Evolutionary conservation across 2,113 vertebrate genomes (phyloP), one percentile per base, ranked within the genome.

Genomic region (Ctenomys sociabilis): DNA sequence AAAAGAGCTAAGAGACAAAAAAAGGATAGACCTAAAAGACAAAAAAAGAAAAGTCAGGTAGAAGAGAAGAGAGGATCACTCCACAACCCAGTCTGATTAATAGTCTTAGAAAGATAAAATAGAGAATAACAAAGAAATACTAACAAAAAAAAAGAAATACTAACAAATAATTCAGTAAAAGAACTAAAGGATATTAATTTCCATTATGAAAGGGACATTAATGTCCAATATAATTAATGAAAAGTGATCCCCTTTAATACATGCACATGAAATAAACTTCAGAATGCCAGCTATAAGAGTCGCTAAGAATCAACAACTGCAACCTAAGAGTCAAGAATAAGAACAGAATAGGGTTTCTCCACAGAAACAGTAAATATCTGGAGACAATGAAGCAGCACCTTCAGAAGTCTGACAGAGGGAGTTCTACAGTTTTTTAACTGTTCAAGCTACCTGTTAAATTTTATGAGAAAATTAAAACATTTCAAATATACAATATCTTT

Each of bases 91-190:
- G 73, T 83, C 52, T 64, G 12, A 86, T 24, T 64, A 43, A 61
- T n/a, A 78, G 54, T 72, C 92, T 5, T 21, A 73, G 30, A 80
- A 95, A 92, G 70, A 82, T 3, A 84, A 87, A 92, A 40, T 10
- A 66, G 22, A 89, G 35, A 86, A 94, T 21, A 85, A 81, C 52
- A 80, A 83, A 37, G n/a, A 92, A 59, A 92, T 90, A 72, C 49
- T 88, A 77, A 49, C 87, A 90, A 70, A 87, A n/a, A n/a, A n/a
- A 80, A 83, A 37, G n/a, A 92, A 59, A 92, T 90, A 72, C 49
- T 88, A 77, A 49, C 87, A 90, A 70, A 87, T 90, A 84, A 85
- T 59, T 49, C 78, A 70, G 59, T 8, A 95, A 95, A 86, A 83
- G 19, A 85, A 63, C 40, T 43, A 77, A 90, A 75, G 26, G 61